phyloP scores from a whole-genome alignment of 2,888 invertebrate species.

The Aspidapion aeneum region DNA sequence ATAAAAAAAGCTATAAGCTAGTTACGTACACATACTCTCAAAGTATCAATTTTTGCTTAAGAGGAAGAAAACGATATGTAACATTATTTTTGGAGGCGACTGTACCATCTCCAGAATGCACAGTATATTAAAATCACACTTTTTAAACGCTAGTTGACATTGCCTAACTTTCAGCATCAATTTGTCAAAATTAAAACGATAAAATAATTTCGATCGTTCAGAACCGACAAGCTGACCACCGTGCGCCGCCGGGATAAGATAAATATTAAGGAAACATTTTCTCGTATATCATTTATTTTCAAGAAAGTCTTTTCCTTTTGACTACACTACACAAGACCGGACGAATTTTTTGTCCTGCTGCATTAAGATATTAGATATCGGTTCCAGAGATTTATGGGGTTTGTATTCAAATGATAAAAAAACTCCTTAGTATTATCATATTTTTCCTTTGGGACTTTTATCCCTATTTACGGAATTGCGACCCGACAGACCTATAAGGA shows the following conservation, averaged over 20 bases:
- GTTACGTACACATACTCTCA: too few species aligned
- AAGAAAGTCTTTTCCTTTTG: neutral
- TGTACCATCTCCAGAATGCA: too few species aligned
- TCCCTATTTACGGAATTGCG: neutral
- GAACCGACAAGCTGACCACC: too few species aligned
- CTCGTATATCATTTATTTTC: conserved; percentile 1
- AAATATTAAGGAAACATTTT: neutral
- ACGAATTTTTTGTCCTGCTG: conserved; percentile 13
- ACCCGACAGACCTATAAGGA: neutral
- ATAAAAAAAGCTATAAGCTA: too few species aligned
- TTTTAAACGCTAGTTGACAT: too few species aligned
- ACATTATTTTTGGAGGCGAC: too few species aligned
- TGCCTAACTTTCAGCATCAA: too few species aligned
- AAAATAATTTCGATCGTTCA: too few species aligned
- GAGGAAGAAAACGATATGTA: too few species aligned
- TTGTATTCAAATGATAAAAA: conserved; percentile 14
- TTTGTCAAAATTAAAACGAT: too few species aligned
- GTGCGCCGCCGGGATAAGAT: neutral
- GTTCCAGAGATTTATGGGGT: conserved; percentile 11
- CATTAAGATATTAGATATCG: conserved; percentile 19
- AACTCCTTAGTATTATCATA: conserved; percentile 3
- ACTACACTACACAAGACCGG: neutral
- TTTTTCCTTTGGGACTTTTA: conserved; percentile 1
- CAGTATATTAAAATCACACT: too few species aligned
- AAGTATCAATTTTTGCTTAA: too few species aligned